A percentile compares a stretch with the other conserved stretches of the same genome.
Conservation (phyloP, 2,113 vertebrate genomes). For the Candoia aspera region DNA sequence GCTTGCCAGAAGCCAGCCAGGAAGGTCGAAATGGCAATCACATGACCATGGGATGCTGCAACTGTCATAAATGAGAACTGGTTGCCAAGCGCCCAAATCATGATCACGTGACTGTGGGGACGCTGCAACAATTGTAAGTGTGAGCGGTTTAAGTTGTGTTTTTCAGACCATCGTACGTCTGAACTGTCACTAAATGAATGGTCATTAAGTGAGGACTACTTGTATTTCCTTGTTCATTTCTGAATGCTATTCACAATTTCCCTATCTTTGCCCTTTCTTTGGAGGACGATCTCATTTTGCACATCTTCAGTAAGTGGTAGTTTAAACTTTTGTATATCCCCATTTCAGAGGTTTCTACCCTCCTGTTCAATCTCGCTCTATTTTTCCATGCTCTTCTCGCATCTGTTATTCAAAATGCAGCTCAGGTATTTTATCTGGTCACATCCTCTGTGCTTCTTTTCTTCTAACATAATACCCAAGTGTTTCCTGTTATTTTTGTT, state of each 20-base stretch:
- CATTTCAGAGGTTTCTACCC: neutral
- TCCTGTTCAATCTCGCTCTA: neutral
- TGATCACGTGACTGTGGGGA: too few relatives aligned
- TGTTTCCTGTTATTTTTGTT: neutral
- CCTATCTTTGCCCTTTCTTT: neutral
- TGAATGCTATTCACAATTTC: neutral
- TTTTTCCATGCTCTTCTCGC: neutral
- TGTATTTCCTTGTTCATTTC: neutral
- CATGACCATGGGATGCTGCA: too few relatives aligned
- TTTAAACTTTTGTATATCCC: neutral
- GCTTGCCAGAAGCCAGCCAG: too few relatives aligned
- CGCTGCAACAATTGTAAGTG: too few relatives aligned
- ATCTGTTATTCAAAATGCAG: neutral
- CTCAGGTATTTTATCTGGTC: neutral
- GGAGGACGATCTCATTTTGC: neutral
- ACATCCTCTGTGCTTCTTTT: neutral
- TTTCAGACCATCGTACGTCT: too few relatives aligned
- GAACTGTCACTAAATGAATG: too few relatives aligned
- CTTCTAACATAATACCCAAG: neutral
- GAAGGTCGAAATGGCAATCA: too few relatives aligned
- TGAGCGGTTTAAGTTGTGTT: too few relatives aligned
- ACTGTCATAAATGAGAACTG: too few relatives aligned
- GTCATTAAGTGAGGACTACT: too few relatives aligned
- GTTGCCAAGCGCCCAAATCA: too few relatives aligned
- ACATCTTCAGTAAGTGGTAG: too few relatives aligned